phyloP scores from a whole-genome alignment of 2,888 invertebrate species.

The Papilio gigon region DNA sequence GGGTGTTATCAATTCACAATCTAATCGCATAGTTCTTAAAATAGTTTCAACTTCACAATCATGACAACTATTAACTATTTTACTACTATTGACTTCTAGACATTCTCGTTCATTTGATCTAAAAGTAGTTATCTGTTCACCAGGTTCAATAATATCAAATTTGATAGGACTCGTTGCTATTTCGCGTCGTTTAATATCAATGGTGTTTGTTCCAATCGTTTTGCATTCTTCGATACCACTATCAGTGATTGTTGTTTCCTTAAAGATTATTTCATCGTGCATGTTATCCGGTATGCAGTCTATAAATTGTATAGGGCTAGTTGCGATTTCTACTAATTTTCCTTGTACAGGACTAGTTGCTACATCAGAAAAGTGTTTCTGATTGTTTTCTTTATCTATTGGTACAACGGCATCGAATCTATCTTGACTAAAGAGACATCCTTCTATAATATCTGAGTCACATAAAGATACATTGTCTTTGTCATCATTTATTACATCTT shows the following conservation, averaged over 20 bases:
- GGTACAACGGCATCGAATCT: constrained; percentile 52
- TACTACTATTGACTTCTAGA: constrained; percentile 59
- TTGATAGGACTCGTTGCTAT: constrained; percentile 44
- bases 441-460: constrained; percentile 64
- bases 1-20: constrained; percentile 59
- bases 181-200: not conserved
- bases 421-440: constrained; percentile 64
- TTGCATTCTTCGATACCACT: constrained; percentile 1
- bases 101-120: constrained; percentile 45
- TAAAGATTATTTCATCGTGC: constrained; percentile 7
- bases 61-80: constrained; percentile 49
- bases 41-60: constrained; percentile 68
- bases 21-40: constrained; percentile 60
- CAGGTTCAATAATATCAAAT: not conserved
- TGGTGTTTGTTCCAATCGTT: constrained; percentile 28
- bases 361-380: constrained; percentile 44
- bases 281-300: constrained; percentile 2
- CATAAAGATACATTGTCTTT: constrained; percentile 54
- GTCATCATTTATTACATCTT: not conserved
- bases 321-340: constrained; percentile 41
- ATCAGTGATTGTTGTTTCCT: constrained; percentile 6
- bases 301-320: constrained; percentile 29
- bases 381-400: constrained; percentile 44
- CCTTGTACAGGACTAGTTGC: constrained; percentile 48
- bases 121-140: constrained; percentile 32